Percentiles rank a stretch among this genome's conserved stretches.
Evolutionary conservation across 2,113 vertebrate species (phyloP).

Genomic region (Esox niger): DNA sequence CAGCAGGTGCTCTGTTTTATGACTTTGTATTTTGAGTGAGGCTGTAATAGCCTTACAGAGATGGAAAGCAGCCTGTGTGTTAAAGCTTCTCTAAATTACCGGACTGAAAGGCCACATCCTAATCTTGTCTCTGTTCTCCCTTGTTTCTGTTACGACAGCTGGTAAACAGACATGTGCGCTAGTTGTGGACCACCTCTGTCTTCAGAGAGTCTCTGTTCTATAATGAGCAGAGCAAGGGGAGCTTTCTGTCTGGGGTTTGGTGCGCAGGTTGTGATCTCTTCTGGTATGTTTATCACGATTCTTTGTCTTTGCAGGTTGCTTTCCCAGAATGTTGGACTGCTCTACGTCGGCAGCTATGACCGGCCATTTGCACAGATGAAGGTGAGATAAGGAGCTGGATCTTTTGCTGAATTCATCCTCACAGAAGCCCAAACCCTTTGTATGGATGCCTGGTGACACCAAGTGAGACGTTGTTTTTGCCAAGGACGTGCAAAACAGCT

Average conservation of each 20-base stretch:
- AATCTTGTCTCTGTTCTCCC: too few relatives aligned
- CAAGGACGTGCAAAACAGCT: background rate
- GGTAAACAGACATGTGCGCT: constrained; percentile 38
- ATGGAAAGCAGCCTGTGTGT: background rate
- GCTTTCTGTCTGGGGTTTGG: constrained; percentile 12
- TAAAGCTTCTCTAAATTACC: constrained; percentile 4
- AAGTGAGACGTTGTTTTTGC: too few relatives aligned
- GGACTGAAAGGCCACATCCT: constrained; percentile 27
- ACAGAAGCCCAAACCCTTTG: background rate
- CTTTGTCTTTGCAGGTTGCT: constrained; percentile 82
- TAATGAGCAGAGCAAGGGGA: constrained; percentile 2
- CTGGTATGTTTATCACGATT: constrained; percentile 42
- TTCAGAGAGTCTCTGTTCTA: constrained; percentile 22
- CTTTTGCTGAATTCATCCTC: constrained; percentile 26
- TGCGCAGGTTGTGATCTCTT: constrained; percentile 3
- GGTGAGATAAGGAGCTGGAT: constrained; percentile 75
- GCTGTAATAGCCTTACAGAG: background rate
- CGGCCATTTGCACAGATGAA: constrained; percentile 96
- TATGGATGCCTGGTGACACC: too few relatives aligned
- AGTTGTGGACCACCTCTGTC: constrained; percentile 13
- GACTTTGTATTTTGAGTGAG: background rate
- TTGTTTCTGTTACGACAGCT: constrained; percentile 61
- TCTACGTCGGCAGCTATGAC: constrained; percentile 94
- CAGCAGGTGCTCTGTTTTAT: background rate
- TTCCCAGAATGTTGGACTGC: constrained; percentile 88